Base-by-base conservation (phyloP, 2,797 vertebrate species). In the Arctocebus calabarensis region DNA sequence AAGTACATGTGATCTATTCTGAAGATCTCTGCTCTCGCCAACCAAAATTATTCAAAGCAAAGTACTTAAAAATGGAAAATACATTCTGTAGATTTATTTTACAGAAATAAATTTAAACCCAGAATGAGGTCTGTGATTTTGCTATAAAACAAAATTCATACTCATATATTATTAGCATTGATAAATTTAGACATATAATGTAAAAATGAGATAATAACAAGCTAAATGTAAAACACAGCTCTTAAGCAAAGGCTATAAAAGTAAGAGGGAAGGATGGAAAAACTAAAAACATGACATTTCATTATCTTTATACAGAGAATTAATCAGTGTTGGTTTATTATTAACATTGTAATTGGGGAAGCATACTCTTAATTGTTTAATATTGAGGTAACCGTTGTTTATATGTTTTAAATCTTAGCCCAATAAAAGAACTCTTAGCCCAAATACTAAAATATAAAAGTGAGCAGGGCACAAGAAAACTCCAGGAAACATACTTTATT, bases 361-460 rank as follows among this genome's bases (percentile, higher is more conserved):
- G 45, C 19, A 45, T 29, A 40, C 40, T 55, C 32, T 81, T 43
- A n/a, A 61, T 32, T 40, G 66, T 62, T 83, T n/a, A 59, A 10
- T 52, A 43, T 71, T 52, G 88, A 84, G 3, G 17, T 91, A 79
- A 73, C 10, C 32, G 25, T 57, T 73, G 74, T 66, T 70, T 86
- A 13, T 90, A 23, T 77, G 25, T 84, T 91, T 88, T 85, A 85
- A 88, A 81, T 64, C 48, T 52, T 52, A 52, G 48, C 48, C 48
- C 34, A 71, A 13, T 88, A 64, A 61, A 75, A 48, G 52, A 88
- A 79, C 22, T 78, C 13, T 61, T 77, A 88, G 23, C 12, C 23
- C 57, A 93, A 75, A 93, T 70, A 27, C 16, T 95, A 88, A 94
- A 84, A 94, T 81, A 74, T 22, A 73, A 79, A 96, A 79, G 32